These are phyloP conservation scores for Diprion similis DNA, from an alignment of 1,140 invertebrate genomes.

Conservation along the genomic window DNA sequence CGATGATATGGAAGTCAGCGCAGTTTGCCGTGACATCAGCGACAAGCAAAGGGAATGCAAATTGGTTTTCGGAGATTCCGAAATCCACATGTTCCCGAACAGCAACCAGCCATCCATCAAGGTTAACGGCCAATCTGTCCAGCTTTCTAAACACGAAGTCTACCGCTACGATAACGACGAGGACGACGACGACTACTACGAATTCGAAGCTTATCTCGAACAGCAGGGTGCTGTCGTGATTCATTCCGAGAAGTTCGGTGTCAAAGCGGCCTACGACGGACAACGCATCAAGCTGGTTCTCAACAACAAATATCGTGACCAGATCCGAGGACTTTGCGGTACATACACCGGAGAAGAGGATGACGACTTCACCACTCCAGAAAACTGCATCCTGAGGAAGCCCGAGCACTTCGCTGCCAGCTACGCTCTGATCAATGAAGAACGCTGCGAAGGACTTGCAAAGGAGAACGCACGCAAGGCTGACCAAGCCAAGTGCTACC, in stretches of 20 bases:
- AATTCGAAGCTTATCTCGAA: not conserved
- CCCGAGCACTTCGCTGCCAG: constrained; percentile 63
- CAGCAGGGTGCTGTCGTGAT: not conserved
- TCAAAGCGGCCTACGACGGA: not conserved
- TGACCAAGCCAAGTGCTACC: constrained; percentile 53
- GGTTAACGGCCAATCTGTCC: not conserved
- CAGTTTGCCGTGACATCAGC: not conserved
- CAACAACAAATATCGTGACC: not conserved
- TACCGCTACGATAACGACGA: constrained; percentile 1
- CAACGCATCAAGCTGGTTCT: not conserved
- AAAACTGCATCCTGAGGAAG: constrained; percentile 61
- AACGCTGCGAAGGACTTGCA: constrained; percentile 50
- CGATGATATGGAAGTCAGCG: not conserved
- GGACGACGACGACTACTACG: not conserved
- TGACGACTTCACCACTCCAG: constrained; percentile 67
- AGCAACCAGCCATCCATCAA: not conserved
- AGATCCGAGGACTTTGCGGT: constrained; percentile 70
- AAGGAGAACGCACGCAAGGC: constrained; percentile 49
- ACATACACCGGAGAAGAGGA: constrained; percentile 63
- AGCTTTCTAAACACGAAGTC: not conserved
- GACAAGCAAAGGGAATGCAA: not conserved
- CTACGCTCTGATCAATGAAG: constrained; percentile 59
- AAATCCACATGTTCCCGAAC: not conserved
- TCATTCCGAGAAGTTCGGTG: not conserved
- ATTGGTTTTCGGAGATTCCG: not conserved